Percentiles rank a stretch among this genome's conserved stretches.
phyloP scores from a whole-genome alignment of 1,140 invertebrate species.

The Brachionus asplanchnoidis region DNA sequence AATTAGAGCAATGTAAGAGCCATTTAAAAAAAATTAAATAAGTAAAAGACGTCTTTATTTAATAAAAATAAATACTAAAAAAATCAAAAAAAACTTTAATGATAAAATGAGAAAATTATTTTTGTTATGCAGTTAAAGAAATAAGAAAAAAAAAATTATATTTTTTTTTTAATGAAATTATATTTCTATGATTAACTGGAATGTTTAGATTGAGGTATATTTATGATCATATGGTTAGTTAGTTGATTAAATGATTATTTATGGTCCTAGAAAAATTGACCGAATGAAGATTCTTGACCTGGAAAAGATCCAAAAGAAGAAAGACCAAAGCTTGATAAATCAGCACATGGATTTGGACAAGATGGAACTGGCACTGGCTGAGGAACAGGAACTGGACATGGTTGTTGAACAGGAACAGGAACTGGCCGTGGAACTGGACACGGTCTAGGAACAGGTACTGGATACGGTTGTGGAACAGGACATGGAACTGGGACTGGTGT shows the following conservation, averaged over 20 bases:
- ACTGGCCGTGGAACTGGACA: background rate
- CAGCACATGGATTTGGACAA: slow-evolving; percentile 10
- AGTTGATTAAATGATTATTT: background rate
- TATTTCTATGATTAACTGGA: background rate
- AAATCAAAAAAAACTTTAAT: too few species aligned
- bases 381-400: background rate
- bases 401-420: background rate
- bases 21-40: too few species aligned
- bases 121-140: too few species aligned
- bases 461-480: background rate
- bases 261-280: background rate
- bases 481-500: background rate
- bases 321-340: background rate
- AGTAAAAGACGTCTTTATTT: too few species aligned
- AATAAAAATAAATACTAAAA: too few species aligned
- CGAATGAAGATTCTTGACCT: background rate
- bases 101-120: too few species aligned
- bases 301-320: background rate
- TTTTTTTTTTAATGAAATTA: too few species aligned
- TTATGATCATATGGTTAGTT: background rate
- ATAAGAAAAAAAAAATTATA: too few species aligned
- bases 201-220: background rate
- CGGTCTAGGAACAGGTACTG: background rate
- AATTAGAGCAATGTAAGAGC: too few species aligned
- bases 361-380: background rate